Base-by-base conservation (phyloP, 2,113 vertebrate genomes). In the Austrofundulus limnaeus region DNA sequence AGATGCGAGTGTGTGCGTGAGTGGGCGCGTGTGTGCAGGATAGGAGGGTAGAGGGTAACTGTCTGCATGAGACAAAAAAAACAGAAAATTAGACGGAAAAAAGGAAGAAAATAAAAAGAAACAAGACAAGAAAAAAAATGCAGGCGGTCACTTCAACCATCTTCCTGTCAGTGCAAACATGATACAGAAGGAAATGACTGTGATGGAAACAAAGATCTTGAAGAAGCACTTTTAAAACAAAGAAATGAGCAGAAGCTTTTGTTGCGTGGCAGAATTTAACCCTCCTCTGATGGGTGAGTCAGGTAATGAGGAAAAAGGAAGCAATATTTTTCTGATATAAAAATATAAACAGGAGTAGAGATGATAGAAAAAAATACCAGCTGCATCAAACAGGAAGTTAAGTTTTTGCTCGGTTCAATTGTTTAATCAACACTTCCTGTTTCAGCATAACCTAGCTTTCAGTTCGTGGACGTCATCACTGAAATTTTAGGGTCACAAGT, bases 361-460 rank as follows among this genome's bases (percentile, higher is more conserved):
- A 5, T 10, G 31, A 34, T 34, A n/a, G 31, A 34, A 10, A 9
- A 34, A 34, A 34, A 34, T 9, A 34, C 31, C 4, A 34, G 34
- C 25, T 16, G 43, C 45, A 19, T 61, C 16, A 85, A 72, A 75
- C 78, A 80, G 85, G 83, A 88, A 85, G 77, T 72, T 20, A 66
- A 4, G 21, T 55, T 79, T 56, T 13, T 28, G 20, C 54, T 25
- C 19, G 55, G 20, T 70, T 17, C 21, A 70, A n/a, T 83, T 81
- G 77, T 79, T 78, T 31, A 63, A 71, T 66, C 63, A 19, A 52
- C 55, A 75, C 69, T 84, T 85, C 83, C 80, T 68, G 60, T 42
- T 47, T 11, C 47, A 49, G 31, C 20, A 31, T 47, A 1, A 48
- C 10, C 0, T 28, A 20, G 24, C 5, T 8, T 25, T 42, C 41